Percentiles rank a stretch among this genome's conserved stretches.
Evolutionary conservation across 2,797 vertebrate genomes (phyloP).

Genomic region (Eremophila alpestris): DNA sequence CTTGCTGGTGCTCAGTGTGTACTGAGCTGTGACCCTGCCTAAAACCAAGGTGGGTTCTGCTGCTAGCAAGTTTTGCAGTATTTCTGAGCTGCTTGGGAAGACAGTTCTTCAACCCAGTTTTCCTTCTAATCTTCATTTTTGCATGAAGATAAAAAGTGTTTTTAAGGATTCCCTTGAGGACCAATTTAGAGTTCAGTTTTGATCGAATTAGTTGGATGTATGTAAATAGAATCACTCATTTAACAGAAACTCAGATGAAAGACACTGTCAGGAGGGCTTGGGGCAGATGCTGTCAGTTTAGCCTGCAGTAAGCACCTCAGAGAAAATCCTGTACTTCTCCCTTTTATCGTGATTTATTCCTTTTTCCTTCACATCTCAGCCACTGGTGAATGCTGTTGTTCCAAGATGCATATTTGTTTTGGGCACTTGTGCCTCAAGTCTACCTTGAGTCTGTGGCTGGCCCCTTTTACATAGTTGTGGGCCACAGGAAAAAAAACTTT

Average conservation of each 20-base stretch:
- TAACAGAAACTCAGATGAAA: constrained; percentile 52
- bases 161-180: constrained; percentile 51
- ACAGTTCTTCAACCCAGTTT: constrained; percentile 14
- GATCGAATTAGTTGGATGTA: constrained; percentile 61
- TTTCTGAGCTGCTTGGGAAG: neutral
- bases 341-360: neutral
- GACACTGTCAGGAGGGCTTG: constrained; percentile 6
- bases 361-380: neutral
- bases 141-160: constrained; percentile 52
- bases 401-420: neutral
- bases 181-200: constrained; percentile 66
- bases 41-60: neutral
- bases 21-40: neutral
- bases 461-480: neutral
- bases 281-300: neutral
- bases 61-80: neutral
- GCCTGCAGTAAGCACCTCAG: constrained; percentile 24
- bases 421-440: neutral
- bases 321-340: neutral
- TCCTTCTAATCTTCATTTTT: constrained; percentile 34
- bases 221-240: constrained; percentile 39
- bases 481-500: neutral
- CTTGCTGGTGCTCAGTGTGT: neutral
- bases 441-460: neutral
- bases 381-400: neutral